These are phyloP conservation scores for Andrena hattorfiana DNA, from an alignment of 2,888 invertebrate species.

Conservation along the genomic window DNA sequence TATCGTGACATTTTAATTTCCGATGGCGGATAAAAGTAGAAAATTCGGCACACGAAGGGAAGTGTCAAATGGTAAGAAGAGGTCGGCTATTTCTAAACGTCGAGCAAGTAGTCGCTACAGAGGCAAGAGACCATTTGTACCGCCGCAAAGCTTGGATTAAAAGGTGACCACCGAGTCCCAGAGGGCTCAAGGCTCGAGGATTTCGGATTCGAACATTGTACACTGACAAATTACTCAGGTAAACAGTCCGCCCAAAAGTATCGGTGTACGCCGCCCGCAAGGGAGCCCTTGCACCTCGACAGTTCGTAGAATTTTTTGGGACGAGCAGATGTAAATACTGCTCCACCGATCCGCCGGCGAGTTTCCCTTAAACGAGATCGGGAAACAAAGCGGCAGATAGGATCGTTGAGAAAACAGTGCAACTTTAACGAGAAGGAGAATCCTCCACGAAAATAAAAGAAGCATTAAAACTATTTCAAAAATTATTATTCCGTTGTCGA, in stretches of 20 bases:
- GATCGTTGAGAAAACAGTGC: background rate
- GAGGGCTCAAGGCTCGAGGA: conserved; percentile 55
- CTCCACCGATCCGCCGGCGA: background rate
- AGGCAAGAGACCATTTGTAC: conserved; percentile 23
- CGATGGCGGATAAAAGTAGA: background rate
- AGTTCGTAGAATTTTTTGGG: conserved; percentile 39
- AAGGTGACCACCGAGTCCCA: conserved; percentile 59
- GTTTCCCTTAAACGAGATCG: conserved; percentile 38
- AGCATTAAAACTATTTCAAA: no score
- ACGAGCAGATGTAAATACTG: conserved; percentile 49
- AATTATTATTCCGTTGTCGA: no score
- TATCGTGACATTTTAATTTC: background rate
- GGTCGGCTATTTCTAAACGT: background rate
- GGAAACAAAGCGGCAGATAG: conserved; percentile 39
- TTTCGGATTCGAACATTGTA: conserved; percentile 75
- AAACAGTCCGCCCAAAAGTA: conserved; percentile 80
- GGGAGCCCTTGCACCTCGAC: conserved; percentile 10
- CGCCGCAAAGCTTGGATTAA: conserved; percentile 57
- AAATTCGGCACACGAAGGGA: background rate
- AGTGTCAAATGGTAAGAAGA: conserved; percentile 16
- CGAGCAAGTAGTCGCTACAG: background rate
- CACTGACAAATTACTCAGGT: conserved; percentile 82
- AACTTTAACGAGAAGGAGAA: background rate
- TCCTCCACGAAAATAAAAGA: no score
- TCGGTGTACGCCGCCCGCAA: conserved; percentile 30